Evolutionary conservation across 2,797 vertebrate species (phyloP).

Genomic region (Amblyopsis hoosieri): DNA sequence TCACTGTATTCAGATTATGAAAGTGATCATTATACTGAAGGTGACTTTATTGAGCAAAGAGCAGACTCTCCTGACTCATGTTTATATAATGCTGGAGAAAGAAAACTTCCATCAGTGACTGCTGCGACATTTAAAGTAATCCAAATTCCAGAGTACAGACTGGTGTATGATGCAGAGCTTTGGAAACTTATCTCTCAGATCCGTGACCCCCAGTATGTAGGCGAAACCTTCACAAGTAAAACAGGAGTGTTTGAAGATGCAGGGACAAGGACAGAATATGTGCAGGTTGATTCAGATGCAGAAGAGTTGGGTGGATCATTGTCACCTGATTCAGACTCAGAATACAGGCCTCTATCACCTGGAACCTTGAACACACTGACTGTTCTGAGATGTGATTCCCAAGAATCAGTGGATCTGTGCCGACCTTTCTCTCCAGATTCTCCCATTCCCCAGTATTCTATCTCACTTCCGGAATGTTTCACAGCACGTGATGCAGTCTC

Average conservation of each 20-base stretch:
- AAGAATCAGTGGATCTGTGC: constrained; percentile 35
- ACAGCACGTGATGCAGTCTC: background rate
- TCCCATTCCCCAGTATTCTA: constrained; percentile 30
- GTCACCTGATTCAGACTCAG: constrained; percentile 29
- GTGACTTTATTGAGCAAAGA: constrained; percentile 15
- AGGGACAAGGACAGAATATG: constrained; percentile 13
- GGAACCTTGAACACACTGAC: constrained; percentile 14
- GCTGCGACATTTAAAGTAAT: constrained; percentile 18
- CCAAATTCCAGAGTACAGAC: constrained; percentile 24
- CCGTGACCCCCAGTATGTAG: constrained; percentile 50
- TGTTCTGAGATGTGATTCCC: constrained; percentile 25
- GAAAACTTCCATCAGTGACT: background rate
- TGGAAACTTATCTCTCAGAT: constrained; percentile 47
- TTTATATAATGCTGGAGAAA: constrained; percentile 14
- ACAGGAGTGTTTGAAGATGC: constrained; percentile 27
- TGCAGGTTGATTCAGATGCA: constrained; percentile 4
- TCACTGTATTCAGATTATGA: constrained; percentile 34
- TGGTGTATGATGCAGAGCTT: constrained; percentile 29
- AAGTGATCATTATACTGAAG: constrained; percentile 9
- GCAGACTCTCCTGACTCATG: constrained; percentile 25
- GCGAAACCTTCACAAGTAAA: constrained; percentile 25
- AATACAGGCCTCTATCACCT: constrained; percentile 25
- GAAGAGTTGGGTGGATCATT: constrained; percentile 8
- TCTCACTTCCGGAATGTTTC: background rate
- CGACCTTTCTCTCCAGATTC: constrained; percentile 38